Conservation (phyloP, 2,113 vertebrate species). For the Rana temporaria region DNA sequence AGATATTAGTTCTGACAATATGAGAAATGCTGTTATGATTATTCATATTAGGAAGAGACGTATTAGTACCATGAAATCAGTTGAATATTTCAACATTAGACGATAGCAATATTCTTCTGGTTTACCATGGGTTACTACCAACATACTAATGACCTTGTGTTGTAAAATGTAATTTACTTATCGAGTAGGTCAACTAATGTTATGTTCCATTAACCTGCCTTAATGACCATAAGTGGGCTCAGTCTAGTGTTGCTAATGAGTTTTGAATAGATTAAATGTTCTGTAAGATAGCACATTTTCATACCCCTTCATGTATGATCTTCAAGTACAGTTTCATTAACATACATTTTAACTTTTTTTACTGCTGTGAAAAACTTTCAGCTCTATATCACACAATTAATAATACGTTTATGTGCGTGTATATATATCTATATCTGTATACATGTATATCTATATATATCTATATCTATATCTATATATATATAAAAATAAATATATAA, state of each 20-base stretch:
- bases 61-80: not conserved
- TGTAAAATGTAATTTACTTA: slow-evolving; percentile 37
- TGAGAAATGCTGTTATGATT: too few relatives aligned
- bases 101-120: not conserved
- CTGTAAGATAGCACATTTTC: slow-evolving; percentile 31
- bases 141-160: slow-evolving; percentile 9
- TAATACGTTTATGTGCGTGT: too few relatives aligned
- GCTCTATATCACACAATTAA: not conserved
- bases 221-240: slow-evolving; percentile 28
- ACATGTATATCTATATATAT: too few relatives aligned
- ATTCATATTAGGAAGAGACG: not conserved
- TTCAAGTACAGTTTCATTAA: not conserved
- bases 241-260: slow-evolving; percentile 38
- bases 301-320: slow-evolving; percentile 11
- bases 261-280: slow-evolving; percentile 28
- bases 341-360: slow-evolving; percentile 11
- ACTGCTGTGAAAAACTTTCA: not conserved
- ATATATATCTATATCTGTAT: too few relatives aligned
- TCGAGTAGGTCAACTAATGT: slow-evolving; percentile 31
- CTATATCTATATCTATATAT: too few relatives aligned
- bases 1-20: too few relatives aligned
- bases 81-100: not conserved
- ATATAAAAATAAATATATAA: too few relatives aligned
- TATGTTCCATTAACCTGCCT: slow-evolving; percentile 25
- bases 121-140: slow-evolving; percentile 5